phyloP scores from a whole-genome alignment of 2,888 invertebrate genomes.

The Diplolepis rosae region DNA sequence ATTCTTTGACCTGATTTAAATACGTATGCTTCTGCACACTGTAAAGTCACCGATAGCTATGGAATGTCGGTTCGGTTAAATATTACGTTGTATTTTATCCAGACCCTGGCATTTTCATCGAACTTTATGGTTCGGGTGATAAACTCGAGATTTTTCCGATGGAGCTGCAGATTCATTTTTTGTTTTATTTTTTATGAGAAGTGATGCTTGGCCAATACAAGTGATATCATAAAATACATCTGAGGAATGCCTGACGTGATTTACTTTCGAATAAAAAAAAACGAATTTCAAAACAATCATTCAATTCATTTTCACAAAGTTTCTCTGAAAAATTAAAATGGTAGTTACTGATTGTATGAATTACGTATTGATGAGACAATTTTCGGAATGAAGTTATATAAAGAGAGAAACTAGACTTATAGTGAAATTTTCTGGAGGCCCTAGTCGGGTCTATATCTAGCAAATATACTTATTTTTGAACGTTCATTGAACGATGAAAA shows the following conservation, averaged over 20 bases:
- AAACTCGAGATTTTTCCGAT: conserved; percentile 31
- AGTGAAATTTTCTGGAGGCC: too few relatives aligned
- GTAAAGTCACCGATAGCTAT: conserved; percentile 20
- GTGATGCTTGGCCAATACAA: conserved; percentile 7
- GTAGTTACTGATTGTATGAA: too few relatives aligned
- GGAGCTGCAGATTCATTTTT: conserved; percentile 26
- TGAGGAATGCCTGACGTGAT: conserved; percentile 1
- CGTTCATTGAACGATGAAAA: too few relatives aligned
- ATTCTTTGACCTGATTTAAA: conserved; percentile 7
- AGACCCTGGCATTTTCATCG: conserved; percentile 28
- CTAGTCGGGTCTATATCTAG: too few relatives aligned
- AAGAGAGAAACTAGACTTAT: too few relatives aligned
- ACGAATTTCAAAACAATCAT: too few relatives aligned
- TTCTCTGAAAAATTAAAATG: background rate
- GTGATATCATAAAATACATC: background rate
- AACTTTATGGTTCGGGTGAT: conserved; percentile 27
- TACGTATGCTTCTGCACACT: conserved; percentile 13
- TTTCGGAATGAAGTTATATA: too few relatives aligned
- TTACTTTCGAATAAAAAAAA: background rate
- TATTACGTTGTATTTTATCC: conserved; percentile 36
- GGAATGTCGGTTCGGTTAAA: conserved; percentile 34
- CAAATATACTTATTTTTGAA: too few relatives aligned
- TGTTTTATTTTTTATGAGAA: background rate
- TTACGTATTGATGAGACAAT: too few relatives aligned
- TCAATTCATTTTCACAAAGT: too few relatives aligned